Conservation (phyloP, 2,888 invertebrate species). For the Ochropleura leucogaster region DNA sequence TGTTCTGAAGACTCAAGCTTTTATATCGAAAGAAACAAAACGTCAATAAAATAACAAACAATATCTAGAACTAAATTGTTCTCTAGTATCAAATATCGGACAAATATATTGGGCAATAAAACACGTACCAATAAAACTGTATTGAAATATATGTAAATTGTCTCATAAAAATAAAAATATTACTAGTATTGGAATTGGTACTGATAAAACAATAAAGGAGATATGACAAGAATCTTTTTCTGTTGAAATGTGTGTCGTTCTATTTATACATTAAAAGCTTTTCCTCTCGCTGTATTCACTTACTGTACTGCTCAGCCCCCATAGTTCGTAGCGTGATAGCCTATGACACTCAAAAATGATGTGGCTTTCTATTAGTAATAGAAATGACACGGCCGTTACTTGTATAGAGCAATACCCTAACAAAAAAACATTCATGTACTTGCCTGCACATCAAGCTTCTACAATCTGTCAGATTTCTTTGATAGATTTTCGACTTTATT, state of each 20-base stretch:
- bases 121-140: slow-evolving; percentile 35
- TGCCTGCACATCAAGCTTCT: no score
- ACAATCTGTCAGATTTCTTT: no score
- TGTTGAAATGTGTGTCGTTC: background rate
- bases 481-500: no score
- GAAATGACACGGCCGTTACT: no score
- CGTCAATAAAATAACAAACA: slow-evolving; percentile 36
- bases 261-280: background rate
- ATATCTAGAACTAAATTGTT: slow-evolving; percentile 16
- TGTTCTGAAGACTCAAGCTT: background rate
- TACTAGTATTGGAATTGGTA: slow-evolving; percentile 22
- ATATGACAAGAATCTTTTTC: background rate
- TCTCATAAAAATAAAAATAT: slow-evolving; percentile 32
- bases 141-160: slow-evolving; percentile 41
- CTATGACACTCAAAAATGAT: no score
- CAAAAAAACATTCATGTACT: no score
- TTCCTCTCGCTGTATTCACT: no score
- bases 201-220: slow-evolving; percentile 7
- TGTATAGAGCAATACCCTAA: no score
- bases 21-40: background rate
- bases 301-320: no score
- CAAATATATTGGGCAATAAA: slow-evolving; percentile 31
- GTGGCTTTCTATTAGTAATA: no score
- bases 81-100: slow-evolving; percentile 28
- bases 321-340: no score